Conservation (phyloP, 2,797 vertebrate genomes). For the Manis crassicaudata region DNA sequence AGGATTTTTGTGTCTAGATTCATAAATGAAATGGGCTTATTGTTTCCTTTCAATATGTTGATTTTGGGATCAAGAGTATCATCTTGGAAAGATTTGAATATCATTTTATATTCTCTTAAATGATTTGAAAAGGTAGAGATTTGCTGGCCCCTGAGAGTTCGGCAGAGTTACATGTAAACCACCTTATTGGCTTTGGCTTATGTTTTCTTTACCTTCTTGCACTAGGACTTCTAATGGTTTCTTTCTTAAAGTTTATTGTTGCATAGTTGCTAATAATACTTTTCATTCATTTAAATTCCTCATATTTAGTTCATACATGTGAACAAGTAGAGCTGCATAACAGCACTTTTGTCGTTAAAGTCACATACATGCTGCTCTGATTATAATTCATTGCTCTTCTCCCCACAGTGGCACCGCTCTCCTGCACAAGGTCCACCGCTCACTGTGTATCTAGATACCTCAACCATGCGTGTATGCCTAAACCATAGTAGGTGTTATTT, state of each 20-base stretch:
- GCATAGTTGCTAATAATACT: neutral
- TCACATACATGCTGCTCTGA: too few species aligned
- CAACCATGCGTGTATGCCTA: neutral
- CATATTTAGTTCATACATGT: rapidly evolving
- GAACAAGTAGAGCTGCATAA: rapidly evolving
- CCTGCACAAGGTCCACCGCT: neutral
- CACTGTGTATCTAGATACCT: neutral
- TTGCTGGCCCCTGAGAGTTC: neutral
- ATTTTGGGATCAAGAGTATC: neutral
- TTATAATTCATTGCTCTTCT: neutral
- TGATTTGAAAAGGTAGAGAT: neutral
- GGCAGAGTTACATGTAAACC: neutral
- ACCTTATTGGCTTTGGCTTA: neutral
- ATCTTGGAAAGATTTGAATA: neutral
- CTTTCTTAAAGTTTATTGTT: neutral
- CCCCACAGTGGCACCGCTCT: rapidly evolving
- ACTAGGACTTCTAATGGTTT: neutral
- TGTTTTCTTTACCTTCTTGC: neutral
- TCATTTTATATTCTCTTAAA: constrained; percentile 13
- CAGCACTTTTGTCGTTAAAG: rapidly evolving
- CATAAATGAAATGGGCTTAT: neutral
- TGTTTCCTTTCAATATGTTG: neutral
- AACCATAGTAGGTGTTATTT: neutral
- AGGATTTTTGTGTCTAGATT: neutral
- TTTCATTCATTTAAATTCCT: neutral